Base-by-base conservation (phyloP, 1,140 invertebrate species). In the Monomorium pharaonis region DNA sequence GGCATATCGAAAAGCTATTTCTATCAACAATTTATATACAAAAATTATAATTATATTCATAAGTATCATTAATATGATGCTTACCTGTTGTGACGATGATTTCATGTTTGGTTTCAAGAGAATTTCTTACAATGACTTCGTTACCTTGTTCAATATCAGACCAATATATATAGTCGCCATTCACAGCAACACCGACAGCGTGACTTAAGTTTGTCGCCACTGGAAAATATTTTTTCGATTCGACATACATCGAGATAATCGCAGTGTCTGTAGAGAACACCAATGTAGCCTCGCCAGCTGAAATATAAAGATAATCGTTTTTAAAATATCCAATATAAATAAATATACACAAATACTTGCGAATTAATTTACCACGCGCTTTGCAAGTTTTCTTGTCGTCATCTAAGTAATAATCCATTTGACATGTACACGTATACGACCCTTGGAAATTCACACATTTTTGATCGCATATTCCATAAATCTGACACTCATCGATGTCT, bases 401-500 rank as follows among this genome's bases (percentile, higher is more conserved):
- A 81, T 97, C 95, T 30, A 97, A 93, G 21, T 95, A 95, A 92
- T 98, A 99, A 0, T 97, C 97, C 0, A 96, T 92, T 30, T 97
- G 96, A 94, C 99, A 99, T 54, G 95, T 95, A 92, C 99, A 99
- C 7, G 94, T 95, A 92, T 97, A 99, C 0, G 96, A 96, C 0
- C 98, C 98, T 0, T 95, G 94, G 0, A 94, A 96, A 92, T 99
- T 99, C 24, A 96, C 93, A 91, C 99, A 99, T 67, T 94, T 93
- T 92, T 99, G 99, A 77, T 98, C 97, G 90, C 99, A 99, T 0
- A 96, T 94, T 10, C 97, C 97, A 62, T 96, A 97, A 10, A 93
- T 95, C 77, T 97, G 95, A 93, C 98, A 99, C 94, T 99, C 98
- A 93, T 99, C 95, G 21, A 98, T 96, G 92, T 99, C 98, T 95